Evolutionary conservation across 2,797 vertebrate genomes (phyloP).

Genomic region (Limnodromus scolopaceus): DNA sequence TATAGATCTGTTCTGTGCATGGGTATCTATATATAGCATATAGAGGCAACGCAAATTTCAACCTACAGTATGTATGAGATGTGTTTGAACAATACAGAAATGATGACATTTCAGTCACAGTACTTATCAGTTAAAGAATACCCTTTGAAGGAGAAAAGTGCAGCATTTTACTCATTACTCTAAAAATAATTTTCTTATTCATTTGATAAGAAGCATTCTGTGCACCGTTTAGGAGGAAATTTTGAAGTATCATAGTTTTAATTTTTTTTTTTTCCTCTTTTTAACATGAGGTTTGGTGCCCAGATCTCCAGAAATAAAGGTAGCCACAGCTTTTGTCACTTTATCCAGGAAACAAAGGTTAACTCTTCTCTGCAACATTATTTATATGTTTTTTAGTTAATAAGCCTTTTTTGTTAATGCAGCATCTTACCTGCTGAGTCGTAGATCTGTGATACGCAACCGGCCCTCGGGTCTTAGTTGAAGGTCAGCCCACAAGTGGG

Average conservation of each 20-base stretch:
- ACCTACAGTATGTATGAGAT: background rate
- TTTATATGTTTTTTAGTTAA: background rate
- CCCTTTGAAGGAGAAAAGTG: background rate
- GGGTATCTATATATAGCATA: fast-evolving
- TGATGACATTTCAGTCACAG: background rate
- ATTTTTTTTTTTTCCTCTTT: background rate
- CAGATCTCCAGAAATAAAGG: background rate
- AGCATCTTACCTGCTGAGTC: background rate
- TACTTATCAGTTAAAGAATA: background rate
- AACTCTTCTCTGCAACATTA: fast-evolving
- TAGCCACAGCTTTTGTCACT: background rate
- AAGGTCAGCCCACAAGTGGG: background rate
- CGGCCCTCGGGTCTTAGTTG: background rate
- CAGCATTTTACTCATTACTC: background rate
- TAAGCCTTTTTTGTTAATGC: background rate
- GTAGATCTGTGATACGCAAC: background rate
- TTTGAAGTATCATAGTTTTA: background rate
- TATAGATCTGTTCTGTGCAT: fast-evolving
- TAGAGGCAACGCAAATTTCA: background rate
- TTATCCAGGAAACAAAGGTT: background rate
- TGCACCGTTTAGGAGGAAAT: background rate
- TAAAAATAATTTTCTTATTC: background rate
- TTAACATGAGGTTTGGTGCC: background rate
- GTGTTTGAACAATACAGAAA: background rate
- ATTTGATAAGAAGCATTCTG: background rate